Evolutionary conservation across 2,797 vertebrate genomes (phyloP), one percentile per base, ranked within the genome.

Genomic region (Propithecus perrieri): DNA sequence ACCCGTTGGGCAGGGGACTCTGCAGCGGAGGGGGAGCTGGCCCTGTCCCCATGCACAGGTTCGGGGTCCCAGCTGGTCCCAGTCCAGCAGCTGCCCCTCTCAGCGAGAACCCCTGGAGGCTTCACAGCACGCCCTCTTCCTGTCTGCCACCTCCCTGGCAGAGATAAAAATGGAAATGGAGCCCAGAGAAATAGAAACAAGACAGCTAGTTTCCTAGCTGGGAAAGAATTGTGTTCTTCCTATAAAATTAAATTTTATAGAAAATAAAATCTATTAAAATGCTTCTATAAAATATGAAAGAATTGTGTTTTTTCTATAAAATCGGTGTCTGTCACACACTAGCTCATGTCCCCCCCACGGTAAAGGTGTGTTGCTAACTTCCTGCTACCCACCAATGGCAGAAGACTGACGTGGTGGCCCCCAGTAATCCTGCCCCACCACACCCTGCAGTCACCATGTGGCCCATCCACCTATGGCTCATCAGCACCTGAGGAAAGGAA

Each of bases 371-470:
- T 11, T 41, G 85, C 33, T 20, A 38, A n/a, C 33, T 41, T 38
- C 35, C 18, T 9, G 1, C 22, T 53, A 46, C 75, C 24, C n/a
- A 10, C 30, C 63, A 2, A 7, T 0, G 3, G 33, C 5, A 0
- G 76, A 24, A 55, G 57, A 55, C 1, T 11, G 0, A 17, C 7
- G 2, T 1, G 38, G 35, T 9, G 24, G 63, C 65, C 11, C 0
- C 57, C 91, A 24, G 0, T 9, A 11, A 38, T 15, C 41, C 30
- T 13, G 0, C 22, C 43, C 46, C 67, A 41, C 17, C 63, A n/a
- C 41, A 41, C 28, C 17, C 48, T 0, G 17, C 5, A 33, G 33
- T 26, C 80, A 38, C 17, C 14, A 0, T 0, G 0, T 1, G 24
- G 50, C 30, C 26, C 3, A 0, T 2, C 22, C n/a, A n/a, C 5